Evolutionary conservation across 2,113 vertebrate genomes (phyloP), one percentile per base, ranked within the genome.

Genomic region (Nyctereutes procyonoides): DNA sequence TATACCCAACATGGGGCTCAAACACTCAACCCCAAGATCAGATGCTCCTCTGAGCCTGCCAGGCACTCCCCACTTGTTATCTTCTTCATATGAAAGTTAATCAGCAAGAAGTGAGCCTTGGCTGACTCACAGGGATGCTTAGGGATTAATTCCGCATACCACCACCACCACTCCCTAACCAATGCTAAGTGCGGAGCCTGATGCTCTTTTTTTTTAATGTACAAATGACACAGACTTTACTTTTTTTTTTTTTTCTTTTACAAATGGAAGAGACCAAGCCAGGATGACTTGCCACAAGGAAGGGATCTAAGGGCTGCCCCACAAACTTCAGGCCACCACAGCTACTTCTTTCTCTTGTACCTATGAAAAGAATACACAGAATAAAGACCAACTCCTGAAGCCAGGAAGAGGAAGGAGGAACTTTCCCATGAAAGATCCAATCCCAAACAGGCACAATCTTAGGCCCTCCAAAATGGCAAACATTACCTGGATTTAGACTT

Each of bases 401-500:
- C 14, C 65, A 93, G 16, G 73, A 88, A 71, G 20, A 91, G 71
- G 67, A 62, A 63, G n/a, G 10, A 87, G 24, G 28, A 24, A n/a
- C 53, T 79, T 86, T 55, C 8, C 58, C 88, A 92, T 3, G 15
- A 86, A 88, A 81, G 16, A 11, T 35, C n/a, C 58, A 85, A 69
- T 35, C 69, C 88, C 56, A 24, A 73, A 56, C 1, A 90, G 32
- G 19, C 9, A 43, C 16, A 58, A 7, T 35, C 58, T 51, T 73
- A 26, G 0, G 58, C 35, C 83, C 58, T 87, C 58, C 86, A 58
- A 51, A 84, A 32, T 55, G 32, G 8, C 19, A 65, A 82, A 7
- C 32, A 77, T 58, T 98, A 99, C 99, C 99, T 98, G 97, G 99
- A 98, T 90, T 98, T 99, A 32, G 99, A 99, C 89, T 99, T 99